These are phyloP conservation scores for Corythoichthys intestinalis DNA, from an alignment of 2,113 vertebrate species.

Conservation along the genomic window DNA sequence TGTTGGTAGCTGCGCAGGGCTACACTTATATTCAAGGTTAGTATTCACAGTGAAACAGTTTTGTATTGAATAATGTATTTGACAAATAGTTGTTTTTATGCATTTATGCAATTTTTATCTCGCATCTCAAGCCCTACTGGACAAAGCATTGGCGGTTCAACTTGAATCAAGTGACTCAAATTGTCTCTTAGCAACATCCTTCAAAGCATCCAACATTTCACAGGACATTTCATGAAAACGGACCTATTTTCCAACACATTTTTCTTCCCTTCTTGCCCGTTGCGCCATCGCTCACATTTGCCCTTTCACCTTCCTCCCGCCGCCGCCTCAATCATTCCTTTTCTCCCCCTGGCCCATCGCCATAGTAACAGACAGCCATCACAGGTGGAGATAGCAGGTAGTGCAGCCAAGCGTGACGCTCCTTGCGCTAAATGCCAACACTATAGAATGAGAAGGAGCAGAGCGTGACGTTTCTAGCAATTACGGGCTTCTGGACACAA, in stretches of 20 bases:
- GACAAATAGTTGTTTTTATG: no score
- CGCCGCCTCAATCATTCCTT: constrained; percentile 32
- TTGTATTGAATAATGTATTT: no score
- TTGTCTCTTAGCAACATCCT: not conserved
- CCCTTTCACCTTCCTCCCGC: constrained; percentile 15
- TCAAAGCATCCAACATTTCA: not conserved
- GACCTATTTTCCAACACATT: constrained; percentile 2
- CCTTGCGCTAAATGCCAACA: constrained; percentile 51
- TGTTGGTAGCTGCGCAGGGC: no score
- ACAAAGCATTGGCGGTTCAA: no score
- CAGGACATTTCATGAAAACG: constrained; percentile 6
- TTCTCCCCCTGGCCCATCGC: constrained; percentile 55
- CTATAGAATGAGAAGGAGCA: constrained; percentile 54
- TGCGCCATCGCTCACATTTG: constrained; percentile 31
- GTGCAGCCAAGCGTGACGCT: constrained; percentile 59
- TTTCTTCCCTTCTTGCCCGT: not conserved
- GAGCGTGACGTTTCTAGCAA: constrained; percentile 19
- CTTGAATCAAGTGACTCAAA: no score
- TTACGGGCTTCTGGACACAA: constrained; percentile 18
- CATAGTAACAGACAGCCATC: constrained; percentile 76
- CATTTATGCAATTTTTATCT: no score
- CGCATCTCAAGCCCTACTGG: no score
- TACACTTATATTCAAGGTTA: no score
- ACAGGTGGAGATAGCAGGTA: constrained; percentile 73
- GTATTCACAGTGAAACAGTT: no score